Percentiles rank a stretch among this genome's conserved stretches.
Evolutionary conservation across 2,113 vertebrate genomes (phyloP).

Genomic region (Poicephalus gulielmi): DNA sequence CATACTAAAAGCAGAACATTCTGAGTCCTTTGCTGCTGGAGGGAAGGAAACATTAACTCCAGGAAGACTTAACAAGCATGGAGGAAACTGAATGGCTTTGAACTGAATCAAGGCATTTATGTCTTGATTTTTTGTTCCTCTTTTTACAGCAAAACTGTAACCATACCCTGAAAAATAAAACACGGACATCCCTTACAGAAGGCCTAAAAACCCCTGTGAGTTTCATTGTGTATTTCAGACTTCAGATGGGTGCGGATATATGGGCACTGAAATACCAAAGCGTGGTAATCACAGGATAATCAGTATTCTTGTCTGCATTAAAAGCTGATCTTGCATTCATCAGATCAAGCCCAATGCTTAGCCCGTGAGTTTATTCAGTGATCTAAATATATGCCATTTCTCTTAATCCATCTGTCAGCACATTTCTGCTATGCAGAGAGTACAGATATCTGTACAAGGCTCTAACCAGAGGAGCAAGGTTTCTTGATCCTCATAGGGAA

Average conservation of each 20-base stretch:
- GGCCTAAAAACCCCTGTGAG: neutral
- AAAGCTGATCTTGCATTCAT: conserved; percentile 21
- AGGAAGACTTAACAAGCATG: neutral
- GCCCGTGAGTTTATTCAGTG: neutral
- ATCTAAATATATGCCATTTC: conserved; percentile 10
- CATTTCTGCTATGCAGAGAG: neutral
- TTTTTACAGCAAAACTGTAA: neutral
- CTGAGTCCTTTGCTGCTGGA: neutral
- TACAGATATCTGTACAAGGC: neutral
- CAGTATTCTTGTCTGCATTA: conserved; percentile 42
- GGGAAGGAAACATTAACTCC: conserved; percentile 1
- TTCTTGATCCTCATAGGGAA: neutral
- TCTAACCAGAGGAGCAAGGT: neutral
- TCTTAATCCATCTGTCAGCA: conserved; percentile 13
- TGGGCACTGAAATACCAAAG: neutral
- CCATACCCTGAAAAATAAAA: neutral
- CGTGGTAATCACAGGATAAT: conserved; percentile 3
- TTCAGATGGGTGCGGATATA: neutral
- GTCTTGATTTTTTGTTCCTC: neutral
- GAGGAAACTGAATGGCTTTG: conserved; percentile 10
- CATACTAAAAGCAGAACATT: neutral
- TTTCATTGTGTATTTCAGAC: neutral
- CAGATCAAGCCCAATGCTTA: neutral
- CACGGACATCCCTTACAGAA: neutral
- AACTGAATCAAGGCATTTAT: neutral